A percentile compares a stretch with the other conserved stretches of the same genome.
Evolutionary conservation across 1,140 invertebrate genomes (phyloP).

Genomic region (Ostrea edulis): DNA sequence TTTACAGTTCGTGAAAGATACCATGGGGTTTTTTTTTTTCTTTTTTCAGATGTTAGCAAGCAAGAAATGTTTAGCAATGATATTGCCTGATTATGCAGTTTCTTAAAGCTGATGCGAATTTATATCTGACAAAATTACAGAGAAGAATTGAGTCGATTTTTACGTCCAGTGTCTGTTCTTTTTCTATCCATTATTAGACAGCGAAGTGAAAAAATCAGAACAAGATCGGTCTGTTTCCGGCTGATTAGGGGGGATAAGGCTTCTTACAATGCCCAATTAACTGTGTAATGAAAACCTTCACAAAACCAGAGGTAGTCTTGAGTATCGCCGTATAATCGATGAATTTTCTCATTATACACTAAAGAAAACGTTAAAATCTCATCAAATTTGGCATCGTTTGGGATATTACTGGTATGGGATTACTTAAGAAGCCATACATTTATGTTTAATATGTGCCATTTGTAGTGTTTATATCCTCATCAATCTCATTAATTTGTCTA

Average conservation of each 20-base stretch:
- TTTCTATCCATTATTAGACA: background rate
- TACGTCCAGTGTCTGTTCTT: background rate
- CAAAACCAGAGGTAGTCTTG: background rate
- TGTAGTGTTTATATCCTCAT: background rate
- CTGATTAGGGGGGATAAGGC: background rate
- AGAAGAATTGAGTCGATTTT: background rate
- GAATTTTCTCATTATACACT: background rate
- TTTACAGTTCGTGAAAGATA: no score
- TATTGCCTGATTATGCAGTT: background rate
- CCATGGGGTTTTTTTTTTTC: background rate
- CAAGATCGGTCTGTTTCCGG: background rate
- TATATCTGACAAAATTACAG: background rate
- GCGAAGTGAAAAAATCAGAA: background rate
- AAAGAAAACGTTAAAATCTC: slow-evolving; percentile 21
- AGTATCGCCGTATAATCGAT: background rate
- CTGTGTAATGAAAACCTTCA: slow-evolving; percentile 14
- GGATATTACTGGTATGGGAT: background rate
- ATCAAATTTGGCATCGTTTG: slow-evolving; percentile 17
- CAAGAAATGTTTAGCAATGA: background rate
- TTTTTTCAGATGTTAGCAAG: background rate
- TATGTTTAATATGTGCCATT: background rate
- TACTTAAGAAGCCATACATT: slow-evolving; percentile 2
- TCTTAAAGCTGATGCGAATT: background rate
- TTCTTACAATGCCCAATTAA: slow-evolving; percentile 31
- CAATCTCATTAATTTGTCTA: background rate